Evolutionary conservation across 2,797 vertebrate species (phyloP).

Genomic region (Ptychobarbus kaznakovi): DNA sequence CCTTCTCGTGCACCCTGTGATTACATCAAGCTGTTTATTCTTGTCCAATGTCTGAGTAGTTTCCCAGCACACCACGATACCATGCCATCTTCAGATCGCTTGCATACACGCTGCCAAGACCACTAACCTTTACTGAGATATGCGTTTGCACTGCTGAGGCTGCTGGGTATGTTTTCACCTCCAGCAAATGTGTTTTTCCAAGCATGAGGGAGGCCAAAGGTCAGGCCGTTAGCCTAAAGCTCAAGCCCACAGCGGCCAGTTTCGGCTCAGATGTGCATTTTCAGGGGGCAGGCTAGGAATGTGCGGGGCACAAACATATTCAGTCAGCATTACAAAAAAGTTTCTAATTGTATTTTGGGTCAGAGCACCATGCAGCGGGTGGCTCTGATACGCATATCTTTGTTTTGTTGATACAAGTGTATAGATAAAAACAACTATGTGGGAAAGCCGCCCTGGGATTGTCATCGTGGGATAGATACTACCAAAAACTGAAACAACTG

Average conservation of each 20-base stretch:
- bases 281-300: slow-evolving; percentile 53
- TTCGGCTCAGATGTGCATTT: slow-evolving; percentile 37
- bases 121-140: slow-evolving; percentile 75
- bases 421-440: not conserved
- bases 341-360: slow-evolving; percentile 45
- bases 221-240: slow-evolving; percentile 58
- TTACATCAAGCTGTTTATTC: slow-evolving; percentile 52
- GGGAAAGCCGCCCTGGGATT: not conserved
- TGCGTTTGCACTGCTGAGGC: slow-evolving; percentile 68
- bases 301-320: slow-evolving; percentile 53
- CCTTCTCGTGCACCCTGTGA: slow-evolving; percentile 30
- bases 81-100: slow-evolving; percentile 76
- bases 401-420: slow-evolving; percentile 26
- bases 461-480: not conserved
- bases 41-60: slow-evolving; percentile 49
- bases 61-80: slow-evolving; percentile 63
- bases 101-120: slow-evolving; percentile 68
- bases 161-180: slow-evolving; percentile 64
- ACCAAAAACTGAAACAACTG: slow-evolving; percentile 4
- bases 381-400: not conserved
- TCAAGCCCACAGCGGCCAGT: slow-evolving; percentile 47
- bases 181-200: slow-evolving; percentile 46
- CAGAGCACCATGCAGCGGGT: not conserved
- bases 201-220: slow-evolving; percentile 55
- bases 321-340: slow-evolving; percentile 46